Base-by-base conservation (phyloP, 2,888 invertebrate species). In the Scaptomyza cyrtandrae region DNA sequence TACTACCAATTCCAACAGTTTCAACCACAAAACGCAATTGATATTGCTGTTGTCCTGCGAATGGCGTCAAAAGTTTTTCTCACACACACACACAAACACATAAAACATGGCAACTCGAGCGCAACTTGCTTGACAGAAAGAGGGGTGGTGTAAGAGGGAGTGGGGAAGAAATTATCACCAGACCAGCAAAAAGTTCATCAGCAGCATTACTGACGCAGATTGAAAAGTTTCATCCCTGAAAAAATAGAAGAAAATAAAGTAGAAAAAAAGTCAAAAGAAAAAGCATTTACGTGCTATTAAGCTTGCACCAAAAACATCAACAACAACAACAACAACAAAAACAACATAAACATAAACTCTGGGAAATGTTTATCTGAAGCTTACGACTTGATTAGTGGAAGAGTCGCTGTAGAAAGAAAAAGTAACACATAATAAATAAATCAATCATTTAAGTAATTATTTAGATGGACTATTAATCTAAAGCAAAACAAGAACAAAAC, bases 61-160 rank as follows among this genome's bases (percentile, higher is more conserved):
- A 27, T 73, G 59, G 33, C 67, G 43, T 57, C 53, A 50, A 46
- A 60, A 50, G 54, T 48, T 60, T 58, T n/a, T n/a, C n/a, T 13
- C 14, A 9, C 39, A 41, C 14, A 19, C 27, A 29, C 27, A 29
- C 27, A 29, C 27, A 14, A 43, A 33, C 35, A 58, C 16, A 50
- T n/a, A 10, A 57, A 33, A 70, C 39, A 52, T 52, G 50, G 31
- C 31, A 41, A 13, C 24, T 35, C 54, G 16, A 10, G n/a, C 37
- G n/a, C 35, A 61, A 52, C 13, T 45, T 33, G 27, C 35, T 3
- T 14, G 37, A 1, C n/a, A 6, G 6, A 4, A n/a, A n/a, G 35
- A 5, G 13, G 7, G 37, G 16, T 1, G 14, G 3, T 14, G 3
- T 3, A 3, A n/a, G n/a, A 39, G 24, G 24, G 24, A 24, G 3